Evolutionary conservation across 2,113 vertebrate species (phyloP).

Genomic region (Perca fluviatilis): DNA sequence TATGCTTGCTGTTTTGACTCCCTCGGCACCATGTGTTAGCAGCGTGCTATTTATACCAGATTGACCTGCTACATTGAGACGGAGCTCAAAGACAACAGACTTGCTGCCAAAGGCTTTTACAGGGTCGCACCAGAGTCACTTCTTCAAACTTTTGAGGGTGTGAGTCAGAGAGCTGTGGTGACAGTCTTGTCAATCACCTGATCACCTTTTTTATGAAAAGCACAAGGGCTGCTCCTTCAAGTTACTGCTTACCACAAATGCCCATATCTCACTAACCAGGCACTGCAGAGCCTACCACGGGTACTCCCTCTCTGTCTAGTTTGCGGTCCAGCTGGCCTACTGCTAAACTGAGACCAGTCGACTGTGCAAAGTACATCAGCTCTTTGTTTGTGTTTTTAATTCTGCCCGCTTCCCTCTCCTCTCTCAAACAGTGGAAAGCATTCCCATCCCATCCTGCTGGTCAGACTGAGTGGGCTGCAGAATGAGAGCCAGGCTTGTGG

Average conservation of each 20-base stretch:
- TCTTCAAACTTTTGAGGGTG: constrained; percentile 8
- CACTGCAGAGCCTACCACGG: constrained; percentile 22
- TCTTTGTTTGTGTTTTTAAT: constrained; percentile 72
- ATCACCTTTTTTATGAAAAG: constrained; percentile 9
- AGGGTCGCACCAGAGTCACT: constrained; percentile 17
- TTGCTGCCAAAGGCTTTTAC: constrained; percentile 22
- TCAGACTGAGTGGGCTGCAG: constrained; percentile 57
- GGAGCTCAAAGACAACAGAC: constrained; percentile 57
- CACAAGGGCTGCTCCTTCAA: constrained; percentile 17
- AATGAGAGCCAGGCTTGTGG: constrained; percentile 74
- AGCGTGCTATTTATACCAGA: constrained; percentile 70
- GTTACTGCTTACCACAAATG: constrained; percentile 32
- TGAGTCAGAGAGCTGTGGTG: constrained; percentile 16
- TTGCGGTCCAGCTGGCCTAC: constrained; percentile 52
- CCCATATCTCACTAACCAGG: constrained; percentile 25
- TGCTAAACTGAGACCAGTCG: constrained; percentile 60
- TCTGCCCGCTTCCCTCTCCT: constrained; percentile 52
- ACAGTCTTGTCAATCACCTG: constrained; percentile 27
- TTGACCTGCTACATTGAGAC: constrained; percentile 45
- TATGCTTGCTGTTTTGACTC: constrained; percentile 60
- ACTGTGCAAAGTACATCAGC: constrained; percentile 55
- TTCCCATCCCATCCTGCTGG: constrained; percentile 60
- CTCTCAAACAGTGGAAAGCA: constrained; percentile 47
- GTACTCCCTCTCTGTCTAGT: constrained; percentile 42
- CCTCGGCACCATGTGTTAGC: constrained; percentile 67